Conservation (phyloP, 2,888 invertebrate species). For the Sthenelais limicola region DNA sequence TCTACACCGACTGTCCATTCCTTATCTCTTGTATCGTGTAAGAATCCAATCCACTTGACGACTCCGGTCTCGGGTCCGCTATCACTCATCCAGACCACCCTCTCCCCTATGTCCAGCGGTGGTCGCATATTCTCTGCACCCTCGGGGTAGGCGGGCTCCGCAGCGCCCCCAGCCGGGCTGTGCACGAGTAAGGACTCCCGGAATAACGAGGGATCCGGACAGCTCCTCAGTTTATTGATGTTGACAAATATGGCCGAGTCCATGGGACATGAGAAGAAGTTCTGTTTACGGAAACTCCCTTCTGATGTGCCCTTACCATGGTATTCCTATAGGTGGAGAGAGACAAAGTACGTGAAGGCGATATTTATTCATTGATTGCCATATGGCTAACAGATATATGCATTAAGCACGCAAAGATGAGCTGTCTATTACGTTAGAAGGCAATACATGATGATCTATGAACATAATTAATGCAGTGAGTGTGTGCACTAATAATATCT, state of each 20-base stretch:
- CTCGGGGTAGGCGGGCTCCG: not conserved
- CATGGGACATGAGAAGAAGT: conserved; percentile 36
- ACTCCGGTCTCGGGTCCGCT: conserved; percentile 74
- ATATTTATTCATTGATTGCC: no score
- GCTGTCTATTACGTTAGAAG: no score
- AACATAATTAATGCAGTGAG: no score
- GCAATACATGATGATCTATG: no score
- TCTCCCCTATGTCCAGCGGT: conserved; percentile 65
- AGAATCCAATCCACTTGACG: conserved; percentile 75
- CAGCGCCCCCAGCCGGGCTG: conserved; percentile 5
- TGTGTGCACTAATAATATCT: no score
- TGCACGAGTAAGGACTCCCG: conserved; percentile 19
- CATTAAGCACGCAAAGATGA: no score
- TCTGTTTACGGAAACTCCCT: conserved; percentile 41
- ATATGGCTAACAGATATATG: no score
- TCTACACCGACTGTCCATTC: conserved; percentile 76
- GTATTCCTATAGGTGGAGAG: conserved; percentile 40
- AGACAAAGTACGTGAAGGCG: no score
- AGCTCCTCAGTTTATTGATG: conserved; percentile 38
- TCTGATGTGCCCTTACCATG: conserved; percentile 47
- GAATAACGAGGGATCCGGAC: not conserved
- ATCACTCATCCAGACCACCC: conserved; percentile 75
- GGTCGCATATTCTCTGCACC: conserved; percentile 4
- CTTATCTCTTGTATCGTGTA: conserved; percentile 72
- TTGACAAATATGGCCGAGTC: conserved; percentile 44